These are phyloP conservation scores for Phymorhynchus buccinoides DNA, from an alignment of 1,140 invertebrate genomes.

Conservation along the genomic window DNA sequence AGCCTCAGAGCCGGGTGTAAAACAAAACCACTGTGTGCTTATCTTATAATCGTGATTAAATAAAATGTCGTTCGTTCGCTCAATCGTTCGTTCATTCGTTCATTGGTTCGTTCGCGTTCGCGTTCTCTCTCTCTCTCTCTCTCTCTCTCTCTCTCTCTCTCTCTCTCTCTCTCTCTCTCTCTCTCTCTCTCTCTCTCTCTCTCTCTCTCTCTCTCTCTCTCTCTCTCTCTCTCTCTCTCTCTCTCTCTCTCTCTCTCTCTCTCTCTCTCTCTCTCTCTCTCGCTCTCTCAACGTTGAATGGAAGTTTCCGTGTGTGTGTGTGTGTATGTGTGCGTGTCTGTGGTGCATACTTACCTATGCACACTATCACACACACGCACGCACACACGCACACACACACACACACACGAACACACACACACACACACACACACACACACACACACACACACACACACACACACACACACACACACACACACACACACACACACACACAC, in stretches of 20 bases:
- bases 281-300: neutral
- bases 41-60: no score
- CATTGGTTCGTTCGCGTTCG: neutral
- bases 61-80: no score
- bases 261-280: neutral
- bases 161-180: slow-evolving; percentile 26
- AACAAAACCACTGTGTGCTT: no score
- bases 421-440: neutral
- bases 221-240: neutral
- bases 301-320: no score
- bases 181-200: slow-evolving; percentile 11
- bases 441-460: no score
- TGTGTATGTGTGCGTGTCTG: no score
- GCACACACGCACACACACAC: no score
- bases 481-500: neutral
- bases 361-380: no score
- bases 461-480: neutral
- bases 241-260: neutral
- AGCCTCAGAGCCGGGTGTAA: no score
- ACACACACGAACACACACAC: neutral
- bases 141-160: slow-evolving; percentile 25
- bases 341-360: neutral
- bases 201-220: neutral
- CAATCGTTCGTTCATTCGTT: neutral
- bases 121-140: no score